Evolutionary conservation across 2,113 vertebrate genomes (phyloP), one percentile per base, ranked within the genome.

Genomic region (Pedionomus torquatus): DNA sequence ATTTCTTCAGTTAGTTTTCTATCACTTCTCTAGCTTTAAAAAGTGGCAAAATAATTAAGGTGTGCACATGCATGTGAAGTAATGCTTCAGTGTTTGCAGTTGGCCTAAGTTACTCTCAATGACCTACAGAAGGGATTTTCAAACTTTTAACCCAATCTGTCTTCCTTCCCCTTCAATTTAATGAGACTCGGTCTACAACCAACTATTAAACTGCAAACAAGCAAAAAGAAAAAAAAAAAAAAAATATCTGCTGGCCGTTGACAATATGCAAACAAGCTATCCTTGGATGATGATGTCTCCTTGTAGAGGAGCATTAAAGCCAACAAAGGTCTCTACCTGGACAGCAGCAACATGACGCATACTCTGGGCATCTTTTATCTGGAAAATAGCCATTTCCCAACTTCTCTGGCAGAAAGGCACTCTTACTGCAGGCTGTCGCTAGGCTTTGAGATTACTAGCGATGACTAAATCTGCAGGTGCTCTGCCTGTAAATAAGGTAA

Each of bases 261-360:
- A 35, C 39, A n/a, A 8, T 16, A 25, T 16, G 9, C 10, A 43
- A 52, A 41, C 13, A 46, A 46, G 9, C 7, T 54, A 1, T 39
- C 24, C 52, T 28, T 54, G 69, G n/a, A 37, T 39, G 28, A 17
- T 28, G 12, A 19, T 26, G 18, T 63, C 37, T 19, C 24, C 33
- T 57, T 44, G 35, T 23, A 37, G 46, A 35, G 26, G 5, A 41
- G 17, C 12, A 7, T 43, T 31, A 49, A 55, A 57, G n/a, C 35
- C 43, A 16, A 10, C 17, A 35, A 35, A 70, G 26, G 21, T 54
- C 9, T 55, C n/a, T 26, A 11, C 0, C 0, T 30, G 17, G 33
- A 20, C 28, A 43, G 63, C 23, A 49, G 28, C 48, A 49, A 35
- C n/a, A 10, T 52, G 46, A 48, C 61, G 61, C 25, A 21, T 20